Conservation (phyloP, 2,797 vertebrate genomes). For the Cyprinodon diabolis region DNA sequence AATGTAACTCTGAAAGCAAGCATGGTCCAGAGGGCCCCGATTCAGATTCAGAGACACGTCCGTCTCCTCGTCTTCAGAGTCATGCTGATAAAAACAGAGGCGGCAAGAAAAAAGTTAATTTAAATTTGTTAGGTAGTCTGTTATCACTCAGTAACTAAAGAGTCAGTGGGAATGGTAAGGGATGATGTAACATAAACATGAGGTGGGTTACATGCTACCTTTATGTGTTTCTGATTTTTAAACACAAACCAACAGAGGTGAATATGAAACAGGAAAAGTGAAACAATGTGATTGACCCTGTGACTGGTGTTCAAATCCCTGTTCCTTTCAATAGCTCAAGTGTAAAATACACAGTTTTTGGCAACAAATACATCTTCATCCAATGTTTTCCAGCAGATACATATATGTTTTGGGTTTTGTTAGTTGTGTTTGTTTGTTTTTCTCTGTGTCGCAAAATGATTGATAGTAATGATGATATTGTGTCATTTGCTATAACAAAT, state of each 20-base stretch:
- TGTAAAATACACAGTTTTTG: neutral
- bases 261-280: neutral
- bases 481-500: too few species aligned
- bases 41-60: slow-evolving; percentile 73
- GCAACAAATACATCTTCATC: too few species aligned
- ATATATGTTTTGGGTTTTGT: too few species aligned
- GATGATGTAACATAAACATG: slow-evolving; percentile 41
- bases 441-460: too few species aligned
- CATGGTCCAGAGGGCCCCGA: slow-evolving; percentile 69
- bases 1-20: slow-evolving; percentile 85
- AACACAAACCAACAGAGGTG: neutral
- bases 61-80: slow-evolving; percentile 94
- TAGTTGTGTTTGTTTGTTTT: too few species aligned
- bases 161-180: slow-evolving; percentile 35
- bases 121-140: neutral
- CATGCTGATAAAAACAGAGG: slow-evolving; percentile 79
- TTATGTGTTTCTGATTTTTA: neutral
- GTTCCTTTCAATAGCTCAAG: neutral
- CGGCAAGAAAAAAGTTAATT: slow-evolving; percentile 43
- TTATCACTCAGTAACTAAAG: neutral
- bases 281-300: neutral
- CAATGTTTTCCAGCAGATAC: too few species aligned
- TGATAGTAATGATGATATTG: too few species aligned
- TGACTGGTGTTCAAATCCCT: neutral
- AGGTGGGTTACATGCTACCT: slow-evolving; percentile 6